These are phyloP conservation scores for Ianthella basta DNA, from an alignment of 37 sponge, comb jelly and placozoan species.

Conservation along the genomic window DNA sequence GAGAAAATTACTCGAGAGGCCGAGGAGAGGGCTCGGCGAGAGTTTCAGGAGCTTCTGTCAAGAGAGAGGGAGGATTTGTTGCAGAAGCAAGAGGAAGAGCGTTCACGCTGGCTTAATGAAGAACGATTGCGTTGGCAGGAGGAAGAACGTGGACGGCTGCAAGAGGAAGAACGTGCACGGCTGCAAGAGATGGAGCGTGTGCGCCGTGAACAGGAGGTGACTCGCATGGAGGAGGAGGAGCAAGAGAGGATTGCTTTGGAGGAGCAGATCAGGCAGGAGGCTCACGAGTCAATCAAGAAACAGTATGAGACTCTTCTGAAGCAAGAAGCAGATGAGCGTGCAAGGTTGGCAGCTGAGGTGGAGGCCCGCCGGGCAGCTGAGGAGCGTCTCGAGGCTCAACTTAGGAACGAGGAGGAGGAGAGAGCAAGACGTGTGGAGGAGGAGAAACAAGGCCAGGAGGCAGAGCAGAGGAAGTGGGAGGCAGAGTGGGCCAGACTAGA, in stretches of 20 bases:
- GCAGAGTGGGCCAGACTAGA: not conserved
- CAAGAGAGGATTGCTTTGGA: conserved; percentile 68
- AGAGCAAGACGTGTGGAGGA: conserved; percentile 1
- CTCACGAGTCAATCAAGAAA: not conserved
- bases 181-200: not conserved
- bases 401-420: conserved; percentile 35
- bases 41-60: conserved; percentile 55
- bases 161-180: conserved; percentile 17
- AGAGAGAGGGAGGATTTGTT: conserved; percentile 41
- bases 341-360: conserved; percentile 58
- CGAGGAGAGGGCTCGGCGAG: conserved; percentile 63
- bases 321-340: conserved; percentile 62
- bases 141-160: conserved; percentile 26
- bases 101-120: conserved; percentile 17
- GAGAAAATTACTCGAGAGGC: conserved; percentile 45
- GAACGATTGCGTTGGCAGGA: conserved; percentile 10
- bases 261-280: conserved; percentile 45
- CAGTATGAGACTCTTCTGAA: conserved; percentile 14
- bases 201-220: conserved; percentile 35
- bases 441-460: not conserved
- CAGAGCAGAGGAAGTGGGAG: not conserved
- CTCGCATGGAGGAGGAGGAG: conserved; percentile 60
- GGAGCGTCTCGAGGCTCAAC: conserved; percentile 63
- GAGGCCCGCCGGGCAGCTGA: conserved; percentile 54
- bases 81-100: conserved; percentile 33